Evolutionary conservation across 2,888 invertebrate genomes (phyloP).

Genomic region (Sylvicola cinctus): DNA sequence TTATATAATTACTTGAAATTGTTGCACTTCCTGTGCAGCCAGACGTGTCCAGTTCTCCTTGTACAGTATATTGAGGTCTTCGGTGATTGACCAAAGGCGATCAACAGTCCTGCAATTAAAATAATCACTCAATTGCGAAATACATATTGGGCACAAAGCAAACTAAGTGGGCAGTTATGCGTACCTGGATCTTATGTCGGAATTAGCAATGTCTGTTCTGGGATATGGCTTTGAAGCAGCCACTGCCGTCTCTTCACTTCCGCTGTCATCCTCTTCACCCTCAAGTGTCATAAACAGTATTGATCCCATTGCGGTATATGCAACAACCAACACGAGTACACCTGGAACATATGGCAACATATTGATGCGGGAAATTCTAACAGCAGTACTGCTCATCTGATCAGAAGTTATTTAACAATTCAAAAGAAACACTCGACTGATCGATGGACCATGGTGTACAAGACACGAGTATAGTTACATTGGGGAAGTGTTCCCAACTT

Average conservation of each 20-base stretch:
- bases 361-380: too few species aligned
- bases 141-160: too few species aligned
- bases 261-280: slow-evolving; percentile 32
- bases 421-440: too few species aligned
- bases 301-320: slow-evolving; percentile 81
- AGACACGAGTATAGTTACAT: too few species aligned
- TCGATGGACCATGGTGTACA: too few species aligned
- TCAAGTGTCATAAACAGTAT: slow-evolving; percentile 76
- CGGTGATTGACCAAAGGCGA: slow-evolving; percentile 66
- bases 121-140: too few species aligned
- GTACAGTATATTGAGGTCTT: slow-evolving; percentile 72
- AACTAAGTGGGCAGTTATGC: neutral
- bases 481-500: too few species aligned
- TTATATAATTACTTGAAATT: slow-evolving; percentile 66
- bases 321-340: slow-evolving; percentile 49
- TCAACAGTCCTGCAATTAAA: slow-evolving; percentile 40
- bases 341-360: slow-evolving; percentile 12
- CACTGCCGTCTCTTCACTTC: slow-evolving; percentile 34
- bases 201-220: slow-evolving; percentile 31
- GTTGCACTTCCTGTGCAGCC: slow-evolving; percentile 69
- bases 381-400: too few species aligned
- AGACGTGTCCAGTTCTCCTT: slow-evolving; percentile 80
- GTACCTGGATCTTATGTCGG: slow-evolving; percentile 37
- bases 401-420: too few species aligned
- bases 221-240: slow-evolving; percentile 42